These are phyloP conservation scores for Hyperoodon ampullatus DNA, from an alignment of 2,113 vertebrate species.

Conservation along the genomic window DNA sequence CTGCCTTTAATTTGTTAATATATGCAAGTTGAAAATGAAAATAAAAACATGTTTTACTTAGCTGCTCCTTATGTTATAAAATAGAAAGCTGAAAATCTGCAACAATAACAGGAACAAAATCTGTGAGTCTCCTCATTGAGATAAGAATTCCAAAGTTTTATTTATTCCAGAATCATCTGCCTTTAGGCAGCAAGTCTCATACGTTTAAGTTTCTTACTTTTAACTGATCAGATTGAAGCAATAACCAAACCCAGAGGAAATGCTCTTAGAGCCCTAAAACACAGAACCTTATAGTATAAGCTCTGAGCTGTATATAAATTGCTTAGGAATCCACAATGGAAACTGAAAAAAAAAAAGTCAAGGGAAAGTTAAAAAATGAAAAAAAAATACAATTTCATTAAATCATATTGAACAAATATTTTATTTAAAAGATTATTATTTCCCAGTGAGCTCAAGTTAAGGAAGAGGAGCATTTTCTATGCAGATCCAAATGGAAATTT, in stretches of 20 bases:
- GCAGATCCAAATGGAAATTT: neutral
- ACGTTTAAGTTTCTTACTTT: constrained; percentile 61
- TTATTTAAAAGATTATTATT: constrained; percentile 52
- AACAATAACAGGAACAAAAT: constrained; percentile 83
- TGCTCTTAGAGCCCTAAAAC: neutral
- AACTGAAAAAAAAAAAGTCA: neutral
- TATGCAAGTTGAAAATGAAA: constrained; percentile 82
- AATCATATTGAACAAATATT: constrained; percentile 38
- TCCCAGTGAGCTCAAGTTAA: constrained; percentile 15
- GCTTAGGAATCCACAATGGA: neutral
- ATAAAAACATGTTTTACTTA: constrained; percentile 84
- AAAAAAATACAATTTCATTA: neutral
- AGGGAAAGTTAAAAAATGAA: constrained; percentile 47
- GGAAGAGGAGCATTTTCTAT: neutral
- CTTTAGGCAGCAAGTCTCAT: constrained; percentile 54
- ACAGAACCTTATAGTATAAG: neutral
- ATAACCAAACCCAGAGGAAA: constrained; percentile 56
- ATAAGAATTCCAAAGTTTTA: constrained; percentile 78
- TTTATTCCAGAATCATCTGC: constrained; percentile 76
- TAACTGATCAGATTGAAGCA: constrained; percentile 64
- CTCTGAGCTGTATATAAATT: neutral
- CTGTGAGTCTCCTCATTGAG: constrained; percentile 75
- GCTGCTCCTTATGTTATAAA: constrained; percentile 82
- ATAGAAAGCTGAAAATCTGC: constrained; percentile 81
- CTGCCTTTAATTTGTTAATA: constrained; percentile 82